Base-by-base conservation (phyloP, 37 sponge, comb jelly and placozoan genomes). In the Oopsacas minuta region DNA sequence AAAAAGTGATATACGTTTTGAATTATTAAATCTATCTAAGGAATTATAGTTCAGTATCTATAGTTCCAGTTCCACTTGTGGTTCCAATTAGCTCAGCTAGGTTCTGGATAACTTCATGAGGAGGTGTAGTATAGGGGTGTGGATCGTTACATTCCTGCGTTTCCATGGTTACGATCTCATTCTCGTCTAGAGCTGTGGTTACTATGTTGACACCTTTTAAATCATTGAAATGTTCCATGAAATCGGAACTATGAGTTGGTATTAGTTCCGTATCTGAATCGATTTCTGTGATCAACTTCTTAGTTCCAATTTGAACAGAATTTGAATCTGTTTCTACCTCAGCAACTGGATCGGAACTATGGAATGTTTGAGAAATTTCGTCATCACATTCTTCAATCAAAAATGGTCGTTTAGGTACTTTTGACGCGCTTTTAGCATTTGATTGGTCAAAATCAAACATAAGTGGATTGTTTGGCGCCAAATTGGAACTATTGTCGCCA, bases 131-230 rank as follows among this genome's bases (percentile, higher is more conserved):
- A 12, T 61, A 61, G 22, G 20, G 20, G 1, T 32, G 5, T 20
- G 75, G 28, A 20, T 61, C 22, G 30, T 10, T 3, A 61, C 75
- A 61, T 61, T 61, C 75, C 75, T 61, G 3, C 1, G 75, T 25
- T 25, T 61, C 75, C 30, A 61, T 20, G 30, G 75, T 61, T 32
- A 61, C 75, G 75, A 61, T 61, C 30, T 61, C 75, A 61, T 61
- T 61, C 30, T 12, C 22, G 28, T 61, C 75, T 20, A 61, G 75
- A 3, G 28, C 75, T 25, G 75, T 61, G 7, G 75, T 61, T 3
- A 61, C 75, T 61, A 61, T 61, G 30, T 61, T n/a, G 28, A 61
- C 75, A 25, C 75, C 75, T 61, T 61, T 61, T 34, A 61, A 61
- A 61, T 61, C 75, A n/a, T 61, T n/a, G 30, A 61, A 61, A 61